Evolutionary conservation across 1,140 invertebrate genomes (phyloP).

Genomic region (Zaprionus lachaisei): DNA sequence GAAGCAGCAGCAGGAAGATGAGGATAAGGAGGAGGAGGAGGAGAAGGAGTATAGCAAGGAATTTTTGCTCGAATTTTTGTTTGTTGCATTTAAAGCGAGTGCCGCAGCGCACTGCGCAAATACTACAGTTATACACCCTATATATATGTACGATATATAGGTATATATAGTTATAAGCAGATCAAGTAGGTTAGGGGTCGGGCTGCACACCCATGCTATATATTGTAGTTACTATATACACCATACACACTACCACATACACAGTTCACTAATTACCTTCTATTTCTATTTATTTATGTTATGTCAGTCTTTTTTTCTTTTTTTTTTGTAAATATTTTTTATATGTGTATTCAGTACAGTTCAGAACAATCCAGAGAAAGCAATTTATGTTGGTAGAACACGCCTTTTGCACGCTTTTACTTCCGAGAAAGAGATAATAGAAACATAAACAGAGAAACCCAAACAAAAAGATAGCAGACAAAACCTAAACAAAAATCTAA

Average conservation of each 20-base stretch:
- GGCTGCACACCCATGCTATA: conserved; percentile 47
- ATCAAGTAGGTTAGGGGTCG: conserved; percentile 33
- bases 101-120: conserved; percentile 28
- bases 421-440: conserved; percentile 48
- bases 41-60: background rate
- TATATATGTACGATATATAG: conserved; percentile 19
- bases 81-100: conserved; percentile 57
- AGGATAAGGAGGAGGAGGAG: background rate
- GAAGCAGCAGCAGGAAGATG: background rate
- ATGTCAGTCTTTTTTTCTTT: conserved; percentile 30
- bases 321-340: conserved; percentile 26
- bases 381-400: conserved; percentile 37
- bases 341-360: conserved; percentile 27
- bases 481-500: conserved; percentile 20
- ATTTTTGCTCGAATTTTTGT: conserved; percentile 71
- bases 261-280: conserved; percentile 38
- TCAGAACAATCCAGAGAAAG: conserved; percentile 26
- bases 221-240: conserved; percentile 46
- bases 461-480: background rate
- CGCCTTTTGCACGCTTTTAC: conserved; percentile 69
- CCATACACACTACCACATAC: conserved; percentile 39
- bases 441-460: background rate
- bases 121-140: conserved; percentile 26
- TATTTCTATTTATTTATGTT: conserved; percentile 60
- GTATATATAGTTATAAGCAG: conserved; percentile 23